Evolutionary conservation across 1,140 invertebrate species (phyloP).

Genomic region (Papilio polyxenes): DNA sequence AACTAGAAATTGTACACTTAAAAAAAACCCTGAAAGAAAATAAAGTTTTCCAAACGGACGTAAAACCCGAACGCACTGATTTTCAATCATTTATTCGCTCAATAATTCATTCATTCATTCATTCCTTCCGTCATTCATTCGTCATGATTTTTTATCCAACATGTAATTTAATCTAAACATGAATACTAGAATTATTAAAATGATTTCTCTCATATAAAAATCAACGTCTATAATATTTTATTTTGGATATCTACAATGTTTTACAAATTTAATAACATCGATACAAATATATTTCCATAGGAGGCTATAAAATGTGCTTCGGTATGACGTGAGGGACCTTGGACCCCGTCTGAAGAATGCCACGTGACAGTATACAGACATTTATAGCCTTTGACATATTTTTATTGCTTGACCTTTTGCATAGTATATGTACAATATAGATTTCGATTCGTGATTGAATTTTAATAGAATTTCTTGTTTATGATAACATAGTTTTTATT

Average conservation of each 20-base stretch:
- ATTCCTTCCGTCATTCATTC: no score
- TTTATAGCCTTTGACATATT: slow-evolving; percentile 37
- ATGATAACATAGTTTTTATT: not conserved
- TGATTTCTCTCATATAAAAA: not conserved
- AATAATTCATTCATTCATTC: no score
- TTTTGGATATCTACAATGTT: not conserved
- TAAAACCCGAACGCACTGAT: no score
- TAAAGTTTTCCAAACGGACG: not conserved
- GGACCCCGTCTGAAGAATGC: slow-evolving; percentile 13
- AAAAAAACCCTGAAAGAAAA: not conserved
- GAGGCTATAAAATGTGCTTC: slow-evolving; percentile 21
- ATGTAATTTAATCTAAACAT: not conserved
- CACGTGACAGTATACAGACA: slow-evolving; percentile 23
- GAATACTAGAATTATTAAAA: not conserved
- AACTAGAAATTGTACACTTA: not conserved
- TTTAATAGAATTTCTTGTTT: not conserved
- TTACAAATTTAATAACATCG: slow-evolving; percentile 26
- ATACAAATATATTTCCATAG: slow-evolving; percentile 11
- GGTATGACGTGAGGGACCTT: slow-evolving; percentile 6
- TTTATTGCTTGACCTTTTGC: slow-evolving; percentile 20
- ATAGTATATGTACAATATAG: slow-evolving; percentile 17
- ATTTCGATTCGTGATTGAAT: not conserved
- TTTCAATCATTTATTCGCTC: no score
- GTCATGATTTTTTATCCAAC: no score
- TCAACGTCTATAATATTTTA: not conserved